Base-by-base conservation (phyloP, 2,797 vertebrate species). In the Pitangus sulphuratus region DNA sequence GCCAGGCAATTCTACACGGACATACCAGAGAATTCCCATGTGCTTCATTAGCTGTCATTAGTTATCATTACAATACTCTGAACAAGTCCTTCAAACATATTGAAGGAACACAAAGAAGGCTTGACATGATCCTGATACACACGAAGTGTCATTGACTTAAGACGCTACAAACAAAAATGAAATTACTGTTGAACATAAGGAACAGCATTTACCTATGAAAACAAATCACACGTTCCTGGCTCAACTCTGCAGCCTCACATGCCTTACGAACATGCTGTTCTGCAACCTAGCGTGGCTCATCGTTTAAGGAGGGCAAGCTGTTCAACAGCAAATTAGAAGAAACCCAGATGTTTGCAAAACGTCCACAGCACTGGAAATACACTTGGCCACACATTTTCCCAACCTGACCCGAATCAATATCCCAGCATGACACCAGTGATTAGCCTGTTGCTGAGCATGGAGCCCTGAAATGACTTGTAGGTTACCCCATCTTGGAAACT, bases 371-470 rank as follows among this genome's bases (percentile, higher is more conserved):
- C 0, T 75, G 68, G 24, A 66, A 45, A 57, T 25, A 62, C 3
- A 26, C 22, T 47, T 13, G 15, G 37, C 35, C 74, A 70, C 44
- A 35, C 1, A 5, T 30, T 76, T 81, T 54, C 37, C 50, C 88
- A 90, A 3, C 18, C 64, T 64, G 84, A 76, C 60, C 51, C 30
- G 37, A 90, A 72, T 45, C 60, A 31, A 5, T 6, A 65, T 7
- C 61, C 79, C 91, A 69, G 50, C 47, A 31, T 1, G 50, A 53
- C 53, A 75, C 54, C 65, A 71, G 56, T 3, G 25, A 68, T 57
- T 9, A 85, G 53, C 20, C 45, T 19, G 10, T 0, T 56, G 50
- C 28, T 56, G 76, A 86, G 65, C 17, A 1, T 0, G 11, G 20
- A 51, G 35, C 69, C 40, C 58, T n/a, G n/a, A 60, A 6, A 9